A percentile compares a stretch with the other conserved stretches of the same genome.
Evolutionary conservation across 2,113 vertebrate species (phyloP).

Genomic region (Pionites leucogaster): DNA sequence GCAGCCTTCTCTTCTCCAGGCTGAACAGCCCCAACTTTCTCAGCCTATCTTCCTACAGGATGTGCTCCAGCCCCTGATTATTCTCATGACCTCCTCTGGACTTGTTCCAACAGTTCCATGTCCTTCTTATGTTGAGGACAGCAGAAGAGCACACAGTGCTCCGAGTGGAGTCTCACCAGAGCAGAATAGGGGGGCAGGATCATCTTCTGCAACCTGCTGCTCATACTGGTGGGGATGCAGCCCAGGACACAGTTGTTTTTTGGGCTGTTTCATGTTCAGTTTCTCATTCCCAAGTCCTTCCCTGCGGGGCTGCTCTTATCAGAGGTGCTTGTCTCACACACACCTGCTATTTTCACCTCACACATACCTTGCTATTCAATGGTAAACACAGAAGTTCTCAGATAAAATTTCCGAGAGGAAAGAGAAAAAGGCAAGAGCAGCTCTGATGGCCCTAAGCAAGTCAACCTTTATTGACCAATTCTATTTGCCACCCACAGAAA

Average conservation of each 20-base stretch:
- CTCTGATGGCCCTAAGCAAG: background rate
- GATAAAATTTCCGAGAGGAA: background rate
- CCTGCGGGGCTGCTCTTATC: background rate
- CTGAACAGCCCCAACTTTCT: background rate
- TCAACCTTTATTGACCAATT: background rate
- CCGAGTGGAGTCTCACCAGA: background rate
- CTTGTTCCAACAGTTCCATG: background rate
- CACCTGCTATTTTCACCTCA: background rate
- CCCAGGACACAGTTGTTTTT: background rate
- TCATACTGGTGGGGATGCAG: background rate
- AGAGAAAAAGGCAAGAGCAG: background rate
- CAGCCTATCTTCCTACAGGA: background rate
- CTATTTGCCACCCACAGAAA: background rate
- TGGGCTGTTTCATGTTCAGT: background rate
- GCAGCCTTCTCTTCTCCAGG: background rate
- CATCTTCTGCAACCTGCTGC: background rate
- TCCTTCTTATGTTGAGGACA: background rate
- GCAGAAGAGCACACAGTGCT: background rate
- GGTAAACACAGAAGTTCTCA: background rate
- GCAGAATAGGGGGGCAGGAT: background rate
- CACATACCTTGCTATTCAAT: background rate
- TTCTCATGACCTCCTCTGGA: background rate
- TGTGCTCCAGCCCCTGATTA: background rate
- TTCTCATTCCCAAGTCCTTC: background rate
- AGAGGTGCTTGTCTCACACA: rapidly evolving